Base-by-base conservation (phyloP, 2,113 vertebrate species). In the Hippopotamus amphibius region DNA sequence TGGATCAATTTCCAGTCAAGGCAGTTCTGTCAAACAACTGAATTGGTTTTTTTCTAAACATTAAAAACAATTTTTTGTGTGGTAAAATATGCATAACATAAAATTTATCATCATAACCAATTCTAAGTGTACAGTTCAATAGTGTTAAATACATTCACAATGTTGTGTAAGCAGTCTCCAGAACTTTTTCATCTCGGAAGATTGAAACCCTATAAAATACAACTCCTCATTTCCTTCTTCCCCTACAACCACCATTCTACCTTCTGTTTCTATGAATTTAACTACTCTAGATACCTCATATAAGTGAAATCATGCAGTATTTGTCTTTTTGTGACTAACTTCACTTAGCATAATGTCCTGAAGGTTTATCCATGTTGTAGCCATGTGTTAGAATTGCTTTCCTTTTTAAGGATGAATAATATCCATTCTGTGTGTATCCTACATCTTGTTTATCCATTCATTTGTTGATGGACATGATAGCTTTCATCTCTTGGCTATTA, bases 181-280 rank as follows among this genome's bases (percentile, higher is more conserved):
- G 41, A 91, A 61, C 37, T 21, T 91, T 76, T 91, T 79, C 59
- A 63, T 95, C 63, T 85, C 86, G 48, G 43, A 79, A 91, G 79
- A 43, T 0, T 10, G 17, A 79, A 85, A 28, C 71, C 84, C 33
- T 43, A 3, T 71, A 43, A n/a, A 21, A 76, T 37, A 15, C 30
- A 59, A 21, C 33, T 91, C 10, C 28, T 3, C 11, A 19, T 69
- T 91, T 85, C 53, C 21, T 43, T 30, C 33, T 69, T 6, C 11
- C 14, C 7, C 11, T 9, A 14, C 33, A 95, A 79, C 26, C 43
- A 79, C 19, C 63, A 21, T 91, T 95, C 41, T 79, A 43, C n/a
- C 43, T 59, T 86, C 53, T 85, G 63, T 91, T 85, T 68, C 43
- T 68, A 21, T 69, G 26, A 85, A 63, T 53, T 14, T 69, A 53